Evolutionary conservation across 2,888 invertebrate species (phyloP), one percentile per base, ranked within the genome.

Genomic region (Thecophora atra): DNA sequence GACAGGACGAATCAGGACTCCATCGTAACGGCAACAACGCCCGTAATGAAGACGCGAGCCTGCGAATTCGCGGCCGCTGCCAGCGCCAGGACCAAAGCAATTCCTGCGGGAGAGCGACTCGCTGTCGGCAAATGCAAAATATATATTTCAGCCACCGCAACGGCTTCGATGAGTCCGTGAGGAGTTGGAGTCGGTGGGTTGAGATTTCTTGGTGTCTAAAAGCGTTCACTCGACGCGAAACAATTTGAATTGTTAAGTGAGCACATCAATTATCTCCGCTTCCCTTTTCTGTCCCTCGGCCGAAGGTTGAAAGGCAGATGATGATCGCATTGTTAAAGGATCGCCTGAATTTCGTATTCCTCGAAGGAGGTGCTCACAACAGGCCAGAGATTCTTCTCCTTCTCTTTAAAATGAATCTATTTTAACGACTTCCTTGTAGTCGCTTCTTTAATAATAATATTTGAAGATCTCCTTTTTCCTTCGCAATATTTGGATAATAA

Each of bases 21-120:
- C 47, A 21, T 2, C 58, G 24, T 65, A 56, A 44, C 56, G 63
- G 74, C 71, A 28, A 68, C 71, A 72, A 71, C 47, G 68, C 42
- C 72, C 69, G 68, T 77, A 80, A 79, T 80, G 77, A 79, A 78
- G 77, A 75, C 70, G 77, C 54, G 64, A 42, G 63, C 63, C 63
- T 62, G 62, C 68, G 68, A 72, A 72, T 72, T 72, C 63, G 70
- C 42, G 70, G 72, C 37, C 72, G 58, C 42, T 51, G 71, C 52
- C 58, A 58, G 47, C 51, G 37, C 37, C 56, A 67, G 17, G 37
- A 37, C 54, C 37, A 6, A 13, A 30, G 21, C 15, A 51, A 42
- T 19, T 30, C 51, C 47, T 17, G 63, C 37, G 47, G 54, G 17
- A 30, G 63, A 54, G 17, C 64, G n/a, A 28, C 42, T 37, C 19